Conservation (phyloP, 2,888 invertebrate species). For the Polyploca ridens region DNA sequence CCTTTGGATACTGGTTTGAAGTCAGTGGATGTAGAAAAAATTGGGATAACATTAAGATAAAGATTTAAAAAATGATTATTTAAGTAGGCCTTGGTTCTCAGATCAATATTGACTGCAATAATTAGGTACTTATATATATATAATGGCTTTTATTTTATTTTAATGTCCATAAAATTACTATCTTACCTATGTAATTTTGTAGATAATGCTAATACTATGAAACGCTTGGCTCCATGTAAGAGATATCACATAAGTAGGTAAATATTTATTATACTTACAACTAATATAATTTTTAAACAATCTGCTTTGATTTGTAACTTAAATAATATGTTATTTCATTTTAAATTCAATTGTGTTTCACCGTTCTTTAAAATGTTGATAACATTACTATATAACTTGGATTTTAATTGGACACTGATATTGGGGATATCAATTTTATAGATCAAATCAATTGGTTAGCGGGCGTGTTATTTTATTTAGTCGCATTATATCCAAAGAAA, state of each 20-base stretch:
- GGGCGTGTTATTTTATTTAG: neutral
- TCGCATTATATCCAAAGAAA: no score
- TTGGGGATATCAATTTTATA: neutral
- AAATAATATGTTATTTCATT: neutral
- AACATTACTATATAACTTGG: neutral
- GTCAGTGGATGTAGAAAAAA: neutral
- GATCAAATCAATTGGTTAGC: neutral
- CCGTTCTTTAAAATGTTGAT: neutral
- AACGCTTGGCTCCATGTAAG: no score
- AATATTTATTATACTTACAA: neutral
- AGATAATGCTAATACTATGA: no score
- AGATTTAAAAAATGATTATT: neutral
- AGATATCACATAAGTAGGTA: no score
- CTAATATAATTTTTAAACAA: neutral
- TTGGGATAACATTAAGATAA: neutral
- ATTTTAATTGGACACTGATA: neutral
- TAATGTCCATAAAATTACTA: no score
- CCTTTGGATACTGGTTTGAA: conserved; percentile 24
- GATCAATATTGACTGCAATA: no score
- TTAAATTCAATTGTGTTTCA: neutral
- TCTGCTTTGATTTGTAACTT: neutral
- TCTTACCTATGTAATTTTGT: no score
- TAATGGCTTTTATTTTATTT: no score
- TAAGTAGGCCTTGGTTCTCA: neutral
- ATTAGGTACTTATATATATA: no score